Evolutionary conservation across 2,888 invertebrate species (phyloP).

Genomic region (Epinotia nisella): DNA sequence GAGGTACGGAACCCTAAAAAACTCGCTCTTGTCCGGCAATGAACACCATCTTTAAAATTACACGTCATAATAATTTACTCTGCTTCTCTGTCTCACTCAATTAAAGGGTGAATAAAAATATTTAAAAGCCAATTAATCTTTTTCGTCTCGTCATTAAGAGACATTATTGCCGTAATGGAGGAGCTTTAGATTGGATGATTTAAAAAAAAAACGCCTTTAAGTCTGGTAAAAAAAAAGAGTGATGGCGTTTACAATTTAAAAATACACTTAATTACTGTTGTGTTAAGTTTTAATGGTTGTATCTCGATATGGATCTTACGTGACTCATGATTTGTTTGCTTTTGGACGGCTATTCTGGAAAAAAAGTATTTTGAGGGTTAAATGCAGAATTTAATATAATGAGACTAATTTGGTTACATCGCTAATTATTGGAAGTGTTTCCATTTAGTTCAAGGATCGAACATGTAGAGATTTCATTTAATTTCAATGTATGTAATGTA

Average conservation of each 20-base stretch:
- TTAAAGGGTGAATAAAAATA: conserved; percentile 60
- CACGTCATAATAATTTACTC: conserved; percentile 21
- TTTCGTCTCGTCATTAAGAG: conserved; percentile 62
- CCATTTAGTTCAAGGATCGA: background rate
- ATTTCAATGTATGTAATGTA: too few species aligned
- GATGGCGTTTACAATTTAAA: conserved; percentile 15
- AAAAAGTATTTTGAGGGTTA: background rate
- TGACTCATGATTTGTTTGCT: background rate
- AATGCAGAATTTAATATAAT: background rate
- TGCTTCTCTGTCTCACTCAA: conserved; percentile 48
- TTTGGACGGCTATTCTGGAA: background rate
- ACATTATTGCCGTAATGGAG: conserved; percentile 49
- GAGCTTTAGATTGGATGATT: conserved; percentile 6
- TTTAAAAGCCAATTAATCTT: conserved; percentile 58
- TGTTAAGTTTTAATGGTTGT: background rate
- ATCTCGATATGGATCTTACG: background rate
- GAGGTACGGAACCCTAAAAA: too few species aligned
- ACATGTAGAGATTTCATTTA: too few species aligned
- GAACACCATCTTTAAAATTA: conserved; percentile 15
- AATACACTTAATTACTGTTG: conserved; percentile 16
- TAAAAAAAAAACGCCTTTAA: background rate
- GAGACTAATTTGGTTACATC: background rate
- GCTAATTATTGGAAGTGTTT: background rate
- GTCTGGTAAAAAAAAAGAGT: background rate
- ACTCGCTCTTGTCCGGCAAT: background rate